Evolutionary conservation across 2,888 invertebrate species (phyloP).

Genomic region (Ormyrus pomaceus): DNA sequence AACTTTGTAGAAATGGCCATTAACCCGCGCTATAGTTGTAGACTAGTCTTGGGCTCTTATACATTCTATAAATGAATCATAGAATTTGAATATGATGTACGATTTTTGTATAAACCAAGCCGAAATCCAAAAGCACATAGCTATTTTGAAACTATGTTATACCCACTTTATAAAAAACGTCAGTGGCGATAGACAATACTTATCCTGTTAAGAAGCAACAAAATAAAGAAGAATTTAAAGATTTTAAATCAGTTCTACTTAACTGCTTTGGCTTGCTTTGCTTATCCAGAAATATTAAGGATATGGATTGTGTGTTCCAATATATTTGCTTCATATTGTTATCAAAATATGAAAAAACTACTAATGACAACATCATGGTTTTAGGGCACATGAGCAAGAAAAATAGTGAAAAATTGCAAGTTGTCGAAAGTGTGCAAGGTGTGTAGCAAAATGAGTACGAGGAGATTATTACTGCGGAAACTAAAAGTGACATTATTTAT

Average conservation of each 20-base stretch:
- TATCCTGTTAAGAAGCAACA: slow-evolving; percentile 23
- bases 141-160: slow-evolving; percentile 39
- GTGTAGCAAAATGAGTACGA: not conserved
- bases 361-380: not conserved
- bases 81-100: too few species aligned
- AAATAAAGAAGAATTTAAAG: slow-evolving; percentile 17
- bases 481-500: too few species aligned
- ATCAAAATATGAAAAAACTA: not conserved
- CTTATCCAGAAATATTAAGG: slow-evolving; percentile 38
- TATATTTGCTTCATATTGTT: slow-evolving; percentile 37
- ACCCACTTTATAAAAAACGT: slow-evolving; percentile 51
- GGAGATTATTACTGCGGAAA: too few species aligned
- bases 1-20: too few species aligned
- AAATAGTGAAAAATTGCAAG: slow-evolving; percentile 4
- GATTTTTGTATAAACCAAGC: too few species aligned
- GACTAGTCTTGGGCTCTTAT: too few species aligned
- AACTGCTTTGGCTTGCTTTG: slow-evolving; percentile 52
- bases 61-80: too few species aligned
- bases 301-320: slow-evolving; percentile 44
- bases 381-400: not conserved
- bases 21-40: too few species aligned
- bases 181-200: slow-evolving; percentile 23
- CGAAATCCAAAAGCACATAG: too few species aligned
- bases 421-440: not conserved
- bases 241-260: slow-evolving; percentile 28